Base-by-base conservation (phyloP, 2,888 invertebrate genomes). In the Laspeyria flexula region DNA sequence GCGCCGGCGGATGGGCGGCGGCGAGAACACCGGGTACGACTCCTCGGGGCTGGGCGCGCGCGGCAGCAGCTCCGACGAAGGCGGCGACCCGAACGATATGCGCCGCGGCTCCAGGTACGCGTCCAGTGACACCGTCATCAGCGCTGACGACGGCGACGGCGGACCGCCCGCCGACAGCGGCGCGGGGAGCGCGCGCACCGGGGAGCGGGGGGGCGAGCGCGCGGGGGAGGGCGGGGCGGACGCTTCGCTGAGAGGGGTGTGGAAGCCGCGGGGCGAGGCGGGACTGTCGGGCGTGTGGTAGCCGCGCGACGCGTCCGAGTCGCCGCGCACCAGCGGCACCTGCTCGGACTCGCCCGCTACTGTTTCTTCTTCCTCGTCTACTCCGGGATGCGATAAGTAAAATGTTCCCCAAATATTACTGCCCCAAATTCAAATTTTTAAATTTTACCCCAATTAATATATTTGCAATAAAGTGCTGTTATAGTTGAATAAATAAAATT, bases 91-190 rank as follows among this genome's bases (percentile, higher is more conserved):
- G 83, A 97, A 95, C 0, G 97, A 97, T 67, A 97, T 95, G 40
- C 96, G 94, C 18, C 96, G 95, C 0, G 96, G 96, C 73, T 98
- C 97, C 61, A 97, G 92, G 76, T 97, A 98, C 15, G 96, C 97
- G 65, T 97, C 97, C 23, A 97, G 93, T 1, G 97, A 96, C 4
- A 96, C 95, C 1, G 97, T 96, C 94, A 96, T 95, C 4, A 96
- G 94, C 0, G 97, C 97, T 0, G 97, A 97, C 55, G 96, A 96
- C 0, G 97, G 97, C 0, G 97, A 96, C 0, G 96, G 96, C 0
- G 96, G 94, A 11, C 85, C 88, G 29, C 75, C 84, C 11, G 75
- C 84, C 0, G 85, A 80, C 21, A 79, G 74, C 3, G 85, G 62
- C 54, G 86, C 78, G 77, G 92, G 62, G 71, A 85, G 93, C 93